These are phyloP conservation scores for Entomyzon cyanotis DNA, from an alignment of 2,113 vertebrate species.

Conservation along the genomic window DNA sequence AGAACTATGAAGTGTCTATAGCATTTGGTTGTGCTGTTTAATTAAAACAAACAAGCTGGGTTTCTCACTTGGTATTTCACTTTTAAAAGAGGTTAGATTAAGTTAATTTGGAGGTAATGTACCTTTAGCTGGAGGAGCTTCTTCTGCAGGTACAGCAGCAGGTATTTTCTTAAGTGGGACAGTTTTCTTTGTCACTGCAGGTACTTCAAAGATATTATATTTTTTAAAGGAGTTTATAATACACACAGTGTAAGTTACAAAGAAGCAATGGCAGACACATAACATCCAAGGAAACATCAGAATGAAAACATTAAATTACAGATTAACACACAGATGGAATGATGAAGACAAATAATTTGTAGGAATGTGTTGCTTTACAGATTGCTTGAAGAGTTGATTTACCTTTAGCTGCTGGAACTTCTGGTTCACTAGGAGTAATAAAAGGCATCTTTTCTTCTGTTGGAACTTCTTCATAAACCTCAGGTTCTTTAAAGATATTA, in stretches of 20 bases:
- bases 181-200: slow-evolving; percentile 39
- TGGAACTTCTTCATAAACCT: slow-evolving; percentile 59
- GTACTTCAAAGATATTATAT: slow-evolving; percentile 17
- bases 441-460: slow-evolving; percentile 55
- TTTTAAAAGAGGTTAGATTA: background rate
- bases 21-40: background rate
- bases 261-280: background rate
- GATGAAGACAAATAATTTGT: background rate
- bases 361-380: background rate
- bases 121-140: slow-evolving; percentile 40
- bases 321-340: background rate
- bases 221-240: background rate
- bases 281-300: background rate
- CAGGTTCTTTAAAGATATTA: slow-evolving; percentile 76
- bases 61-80: background rate
- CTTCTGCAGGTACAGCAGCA: background rate
- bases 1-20: background rate
- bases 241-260: background rate
- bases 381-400: background rate
- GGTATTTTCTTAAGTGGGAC: slow-evolving; percentile 35
- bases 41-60: background rate
- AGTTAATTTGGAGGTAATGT: background rate
- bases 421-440: slow-evolving; percentile 64
- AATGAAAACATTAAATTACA: background rate
- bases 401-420: slow-evolving; percentile 73